These are phyloP conservation scores for Lates calcarifer DNA, from an alignment of 2,113 vertebrate species.

Conservation along the genomic window DNA sequence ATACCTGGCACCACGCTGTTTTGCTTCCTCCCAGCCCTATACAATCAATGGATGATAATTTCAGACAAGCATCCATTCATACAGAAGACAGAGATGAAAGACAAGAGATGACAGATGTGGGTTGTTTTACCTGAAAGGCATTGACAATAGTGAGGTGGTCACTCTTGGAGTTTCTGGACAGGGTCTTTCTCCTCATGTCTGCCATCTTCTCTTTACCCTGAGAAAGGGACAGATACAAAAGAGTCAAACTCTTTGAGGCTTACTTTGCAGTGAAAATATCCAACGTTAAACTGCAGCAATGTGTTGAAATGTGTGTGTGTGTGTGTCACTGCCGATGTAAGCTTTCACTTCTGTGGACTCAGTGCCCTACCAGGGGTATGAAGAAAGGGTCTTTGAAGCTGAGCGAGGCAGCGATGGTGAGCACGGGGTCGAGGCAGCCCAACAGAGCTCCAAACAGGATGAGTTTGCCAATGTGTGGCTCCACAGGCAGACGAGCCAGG, in stretches of 20 bases:
- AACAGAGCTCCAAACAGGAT: constrained; percentile 97
- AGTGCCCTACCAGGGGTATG: constrained; percentile 91
- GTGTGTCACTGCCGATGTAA: neutral
- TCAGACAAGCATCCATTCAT: neutral
- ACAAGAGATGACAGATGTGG: neutral
- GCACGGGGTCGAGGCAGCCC: constrained; percentile 95
- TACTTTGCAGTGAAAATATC: neutral
- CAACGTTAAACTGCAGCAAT: neutral
- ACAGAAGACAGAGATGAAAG: neutral
- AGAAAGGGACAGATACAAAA: neutral
- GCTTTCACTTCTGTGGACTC: constrained; percentile 52
- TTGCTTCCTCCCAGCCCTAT: constrained; percentile 96
- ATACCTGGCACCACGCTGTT: constrained; percentile 86
- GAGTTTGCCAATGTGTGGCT: constrained; percentile 98
- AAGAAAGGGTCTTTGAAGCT: constrained; percentile 99
- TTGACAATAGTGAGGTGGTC: constrained; percentile 97
- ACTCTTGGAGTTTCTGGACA: constrained; percentile 93
- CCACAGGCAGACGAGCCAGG: constrained; percentile 94
- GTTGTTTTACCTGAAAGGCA: constrained; percentile 88
- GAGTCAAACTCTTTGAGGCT: neutral
- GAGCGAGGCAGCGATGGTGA: constrained; percentile 97
- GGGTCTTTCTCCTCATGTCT: constrained; percentile 90
- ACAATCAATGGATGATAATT: constrained; percentile 25
- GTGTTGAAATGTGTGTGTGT: constrained; percentile 13
- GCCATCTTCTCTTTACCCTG: constrained; percentile 98